Evolutionary conservation across 2,113 vertebrate genomes (phyloP), one percentile per base, ranked within the genome.

Genomic region (Zosterops pallidus): DNA sequence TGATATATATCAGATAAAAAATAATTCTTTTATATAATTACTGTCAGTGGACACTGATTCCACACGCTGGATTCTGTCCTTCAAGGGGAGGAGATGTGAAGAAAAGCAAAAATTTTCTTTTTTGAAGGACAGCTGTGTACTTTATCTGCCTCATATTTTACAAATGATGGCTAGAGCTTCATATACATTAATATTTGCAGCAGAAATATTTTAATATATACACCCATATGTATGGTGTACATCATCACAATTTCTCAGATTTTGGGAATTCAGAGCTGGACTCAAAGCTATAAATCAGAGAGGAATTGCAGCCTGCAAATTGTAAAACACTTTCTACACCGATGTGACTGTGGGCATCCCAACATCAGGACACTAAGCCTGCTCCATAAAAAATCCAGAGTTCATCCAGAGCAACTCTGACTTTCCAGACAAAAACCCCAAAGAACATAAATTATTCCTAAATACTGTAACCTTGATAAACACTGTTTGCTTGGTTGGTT

Each of bases 341-440:
- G 0, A 17, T 3, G 15, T 11, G 25, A 14, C n/a, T 47, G 19
- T 19, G 4, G 1, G 6, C 44, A 59, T 60, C 18, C 52, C 49
- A 69, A 70, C 11, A 25, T 11, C 24, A 70, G 31, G 19, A 33
- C 21, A 24, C 4, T 5, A 23, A 33, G 1, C 12, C 31, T 63
- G 14, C 7, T 29, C 67, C 29, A 20, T 7, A 28, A 42, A 33
- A 84, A 62, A 71, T 11, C 47, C 74, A 75, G 16, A 56, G 14
- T 6, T 50, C 29, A 29, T 17, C 41, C 26, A 35, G 20, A 75
- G 16, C 2, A 47, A 2, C 18, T 21, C 44, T 39, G 42, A 50
- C 25, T 25, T 25, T 15, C 19, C 52, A 82, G 23, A 56, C 10
- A 44, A 39, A 70, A 78, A 3, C 22, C 26, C 24, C 25, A 57